Evolutionary conservation across 2,888 invertebrate species (phyloP).

Genomic region (Leptopilina drosophilae): DNA sequence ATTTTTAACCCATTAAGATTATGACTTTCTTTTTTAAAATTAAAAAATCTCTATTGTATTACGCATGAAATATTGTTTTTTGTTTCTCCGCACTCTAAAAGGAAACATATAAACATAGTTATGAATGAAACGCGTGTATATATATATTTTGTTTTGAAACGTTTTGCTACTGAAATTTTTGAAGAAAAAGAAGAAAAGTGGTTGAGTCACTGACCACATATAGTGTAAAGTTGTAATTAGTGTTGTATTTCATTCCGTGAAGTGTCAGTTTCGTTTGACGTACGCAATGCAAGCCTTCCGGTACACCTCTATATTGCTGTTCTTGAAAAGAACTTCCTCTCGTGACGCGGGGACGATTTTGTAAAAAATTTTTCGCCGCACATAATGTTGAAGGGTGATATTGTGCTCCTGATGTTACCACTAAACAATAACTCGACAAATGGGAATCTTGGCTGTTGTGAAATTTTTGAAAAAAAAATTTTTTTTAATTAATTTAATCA

Average conservation of each 20-base stretch:
- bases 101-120: background rate
- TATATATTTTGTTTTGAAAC: background rate
- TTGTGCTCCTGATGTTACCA: constrained; percentile 72
- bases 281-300: constrained; percentile 74
- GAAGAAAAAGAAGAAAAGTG: constrained; percentile 2
- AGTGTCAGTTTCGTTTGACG: constrained; percentile 72
- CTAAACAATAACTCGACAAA: constrained; percentile 73
- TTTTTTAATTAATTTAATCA: background rate
- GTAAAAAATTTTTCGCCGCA: constrained; percentile 71
- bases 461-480: constrained; percentile 10
- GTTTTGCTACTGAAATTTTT: background rate
- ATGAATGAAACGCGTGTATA: constrained; percentile 3
- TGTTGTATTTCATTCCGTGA: constrained; percentile 73
- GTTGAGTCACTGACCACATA: constrained; percentile 68
- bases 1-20: too few species aligned
- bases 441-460: constrained; percentile 70
- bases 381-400: constrained; percentile 73
- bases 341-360: constrained; percentile 61
- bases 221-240: constrained; percentile 74
- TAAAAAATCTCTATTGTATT: too few species aligned
- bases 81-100: background rate
- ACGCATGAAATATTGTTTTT: background rate
- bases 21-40: too few species aligned
- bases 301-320: constrained; percentile 50
- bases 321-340: constrained; percentile 49